These are phyloP conservation scores for Frieseomelitta varia DNA, from an alignment of 1,140 invertebrate genomes.

Conservation along the genomic window DNA sequence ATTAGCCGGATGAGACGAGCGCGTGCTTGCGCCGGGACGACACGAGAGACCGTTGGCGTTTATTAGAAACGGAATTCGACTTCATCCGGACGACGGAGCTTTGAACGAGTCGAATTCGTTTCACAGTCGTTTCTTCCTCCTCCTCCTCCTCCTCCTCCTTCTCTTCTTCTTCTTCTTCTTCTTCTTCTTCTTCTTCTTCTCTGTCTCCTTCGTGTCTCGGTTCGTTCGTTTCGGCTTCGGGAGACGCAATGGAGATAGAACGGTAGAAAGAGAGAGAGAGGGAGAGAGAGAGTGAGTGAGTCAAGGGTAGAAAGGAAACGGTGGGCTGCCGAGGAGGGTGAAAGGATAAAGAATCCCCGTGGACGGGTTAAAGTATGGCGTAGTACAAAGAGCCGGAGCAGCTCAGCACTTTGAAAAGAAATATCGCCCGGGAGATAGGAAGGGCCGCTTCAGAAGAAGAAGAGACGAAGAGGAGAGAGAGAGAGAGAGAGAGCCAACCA, in stretches of 20 bases:
- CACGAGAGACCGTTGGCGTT: not conserved
- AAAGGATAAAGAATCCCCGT: constrained; percentile 54
- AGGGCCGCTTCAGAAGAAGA: not conserved
- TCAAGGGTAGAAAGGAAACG: not conserved
- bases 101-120: constrained; percentile 22
- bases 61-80: constrained; percentile 29
- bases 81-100: not conserved
- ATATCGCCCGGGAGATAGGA: constrained; percentile 58
- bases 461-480: not conserved
- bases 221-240: constrained; percentile 31
- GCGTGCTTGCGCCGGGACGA: not conserved
- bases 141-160: too few species aligned
- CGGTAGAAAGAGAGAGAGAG: not conserved
- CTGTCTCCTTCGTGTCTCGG: constrained; percentile 23
- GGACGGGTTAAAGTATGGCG: constrained; percentile 59
- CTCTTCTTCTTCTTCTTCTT: constrained; percentile 3
- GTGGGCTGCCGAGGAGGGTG: not conserved
- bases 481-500: too few species aligned
- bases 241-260: constrained; percentile 1
- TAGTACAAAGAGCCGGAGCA: constrained; percentile 55
- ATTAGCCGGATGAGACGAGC: not conserved
- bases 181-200: not conserved
- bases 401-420: constrained; percentile 62
- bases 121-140: constrained; percentile 5
- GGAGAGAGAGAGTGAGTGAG: not conserved